These are phyloP conservation scores for Nezara viridula DNA, from an alignment of 2,888 invertebrate genomes.

Conservation along the genomic window DNA sequence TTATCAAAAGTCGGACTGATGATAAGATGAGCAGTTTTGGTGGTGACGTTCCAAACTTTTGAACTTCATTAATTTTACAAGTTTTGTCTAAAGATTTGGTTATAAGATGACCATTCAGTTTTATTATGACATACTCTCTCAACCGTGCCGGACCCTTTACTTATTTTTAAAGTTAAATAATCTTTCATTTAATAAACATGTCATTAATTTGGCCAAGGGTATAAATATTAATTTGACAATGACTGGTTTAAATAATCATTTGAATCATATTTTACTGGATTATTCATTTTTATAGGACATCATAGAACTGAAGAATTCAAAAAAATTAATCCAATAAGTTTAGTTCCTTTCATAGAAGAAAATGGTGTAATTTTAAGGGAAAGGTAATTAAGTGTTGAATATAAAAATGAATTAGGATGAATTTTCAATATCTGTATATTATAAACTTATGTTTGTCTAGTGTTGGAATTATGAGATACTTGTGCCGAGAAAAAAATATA, in stretches of 20 bases:
- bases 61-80: too few species aligned
- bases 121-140: constrained; percentile 60
- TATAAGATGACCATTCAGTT: constrained; percentile 43
- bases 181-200: constrained; percentile 51
- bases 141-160: constrained; percentile 48
- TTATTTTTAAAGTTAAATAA: constrained; percentile 52
- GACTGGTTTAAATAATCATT: not conserved
- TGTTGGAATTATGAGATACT: constrained; percentile 72
- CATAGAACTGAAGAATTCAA: constrained; percentile 76
- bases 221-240: not conserved
- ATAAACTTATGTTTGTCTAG: constrained; percentile 67
- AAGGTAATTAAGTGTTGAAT: constrained; percentile 67
- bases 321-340: constrained; percentile 75
- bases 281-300: constrained; percentile 70
- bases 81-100: too few species aligned
- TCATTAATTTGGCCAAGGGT: not conserved
- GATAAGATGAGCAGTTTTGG: too few species aligned
- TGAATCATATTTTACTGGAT: not conserved
- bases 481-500: constrained; percentile 69
- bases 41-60: too few species aligned
- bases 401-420: not conserved
- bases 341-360: constrained; percentile 78
- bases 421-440: not conserved
- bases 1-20: too few species aligned
- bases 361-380: constrained; percentile 78